Base-by-base conservation (phyloP, 2,888 invertebrate species). In the Cheilosia impressa region DNA sequence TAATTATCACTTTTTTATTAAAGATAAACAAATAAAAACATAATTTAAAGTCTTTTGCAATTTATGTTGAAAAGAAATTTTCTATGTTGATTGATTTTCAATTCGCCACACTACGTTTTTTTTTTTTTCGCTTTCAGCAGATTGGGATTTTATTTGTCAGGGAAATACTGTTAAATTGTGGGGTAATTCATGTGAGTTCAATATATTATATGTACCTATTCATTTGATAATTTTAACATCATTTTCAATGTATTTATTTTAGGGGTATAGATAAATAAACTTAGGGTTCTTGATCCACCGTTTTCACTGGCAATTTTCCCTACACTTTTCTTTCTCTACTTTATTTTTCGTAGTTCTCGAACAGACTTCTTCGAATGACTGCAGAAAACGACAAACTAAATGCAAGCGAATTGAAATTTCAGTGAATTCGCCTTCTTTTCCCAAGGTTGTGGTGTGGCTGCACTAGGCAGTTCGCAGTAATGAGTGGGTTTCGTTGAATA, bases 61-160 rank as follows among this genome's bases (percentile, higher is more conserved):
- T 71, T 17, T 34, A 9, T 63, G 22, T 41, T 55, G 38, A 55
- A 47, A 75, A n/a, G n/a, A 43, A 63, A 43, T 63, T 52, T 65
- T 63, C 55, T 45, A 62, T 75, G 63, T 84, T 79, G 75, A 84
- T 84, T 71, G 75, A 80, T 84, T 84, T 80, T 75, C 71, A 84
- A 66, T 84, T 84, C 75, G 84, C 69, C 69, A 63, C 55, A 69
- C 38, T 60, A 45, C 55, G 62, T 69, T 79, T 50, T 52, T 19
- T 50, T 52, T 19, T 45, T 73, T 75, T 78, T 47, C 17, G 38
- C 10, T 38, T 38, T 78, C 63, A 73, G 69, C 47, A 69, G 60
- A 47, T 57, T 84, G 58, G 58, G 47, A 53, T 65, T 52, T 52
- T 60, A 27, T 38, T 38, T 77, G 60, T 63, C 47, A 58, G 53